Conservation (phyloP, 2,113 vertebrate genomes). For the Rallus limicola region DNA sequence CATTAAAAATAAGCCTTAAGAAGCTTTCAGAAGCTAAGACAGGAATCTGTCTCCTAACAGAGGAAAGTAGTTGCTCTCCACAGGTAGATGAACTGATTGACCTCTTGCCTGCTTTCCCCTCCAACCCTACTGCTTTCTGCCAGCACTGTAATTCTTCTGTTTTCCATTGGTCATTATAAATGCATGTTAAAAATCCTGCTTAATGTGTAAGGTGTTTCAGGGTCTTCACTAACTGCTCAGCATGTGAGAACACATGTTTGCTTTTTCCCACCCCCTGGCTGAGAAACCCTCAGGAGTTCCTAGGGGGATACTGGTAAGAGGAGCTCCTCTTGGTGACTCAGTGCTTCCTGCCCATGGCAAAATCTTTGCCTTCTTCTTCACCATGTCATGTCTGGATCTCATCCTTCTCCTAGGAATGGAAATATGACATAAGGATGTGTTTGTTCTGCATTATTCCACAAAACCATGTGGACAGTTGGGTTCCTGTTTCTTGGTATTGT, state of each 20-base stretch:
- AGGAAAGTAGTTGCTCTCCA: background rate
- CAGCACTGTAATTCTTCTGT: background rate
- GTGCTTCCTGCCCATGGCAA: background rate
- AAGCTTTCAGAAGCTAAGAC: background rate
- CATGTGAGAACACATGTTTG: background rate
- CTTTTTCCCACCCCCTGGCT: background rate
- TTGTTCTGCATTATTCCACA: background rate
- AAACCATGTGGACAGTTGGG: accelerated
- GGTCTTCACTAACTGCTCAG: background rate
- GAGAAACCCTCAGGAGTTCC: background rate
- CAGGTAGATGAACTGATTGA: background rate
- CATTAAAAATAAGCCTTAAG: background rate
- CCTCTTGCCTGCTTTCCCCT: background rate
- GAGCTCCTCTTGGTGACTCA: accelerated
- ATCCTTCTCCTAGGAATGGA: background rate
- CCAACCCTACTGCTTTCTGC: background rate
- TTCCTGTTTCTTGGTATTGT: background rate
- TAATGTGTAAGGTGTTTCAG: background rate
- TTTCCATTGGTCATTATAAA: background rate
- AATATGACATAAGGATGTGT: background rate
- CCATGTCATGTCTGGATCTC: background rate
- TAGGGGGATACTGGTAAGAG: too few species aligned
- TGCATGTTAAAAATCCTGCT: background rate
- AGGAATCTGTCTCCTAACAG: background rate
- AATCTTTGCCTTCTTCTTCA: background rate